Percentiles rank a stretch among this genome's conserved stretches.
Conservation (phyloP, 2,113 vertebrate species). For the Pseudonaja textilis region DNA sequence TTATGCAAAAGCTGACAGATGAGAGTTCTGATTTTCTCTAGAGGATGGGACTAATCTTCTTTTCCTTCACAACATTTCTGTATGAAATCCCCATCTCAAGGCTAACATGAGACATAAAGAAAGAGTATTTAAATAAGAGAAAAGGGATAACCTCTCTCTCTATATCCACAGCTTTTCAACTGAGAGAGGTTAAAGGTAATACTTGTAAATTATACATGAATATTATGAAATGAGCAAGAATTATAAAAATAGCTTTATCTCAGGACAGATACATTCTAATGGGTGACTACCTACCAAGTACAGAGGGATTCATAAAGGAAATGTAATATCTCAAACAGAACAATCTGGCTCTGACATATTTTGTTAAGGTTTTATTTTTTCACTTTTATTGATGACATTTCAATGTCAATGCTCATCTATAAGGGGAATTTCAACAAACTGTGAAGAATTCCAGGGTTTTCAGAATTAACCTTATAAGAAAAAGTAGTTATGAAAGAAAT, state of each 20-base stretch:
- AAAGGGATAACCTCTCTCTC: background rate
- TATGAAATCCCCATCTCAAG: background rate
- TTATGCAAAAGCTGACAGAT: background rate
- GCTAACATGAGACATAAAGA: background rate
- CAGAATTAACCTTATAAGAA: background rate
- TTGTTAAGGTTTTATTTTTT: background rate
- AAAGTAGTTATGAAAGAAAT: background rate
- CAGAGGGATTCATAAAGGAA: background rate
- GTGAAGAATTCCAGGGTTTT: background rate
- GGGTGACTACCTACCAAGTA: background rate
- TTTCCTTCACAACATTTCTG: background rate
- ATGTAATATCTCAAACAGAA: background rate
- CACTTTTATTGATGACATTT: background rate
- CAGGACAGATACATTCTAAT: background rate
- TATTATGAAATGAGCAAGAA: background rate
- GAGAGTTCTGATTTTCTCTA: background rate
- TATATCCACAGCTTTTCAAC: background rate
- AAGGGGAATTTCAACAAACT: background rate
- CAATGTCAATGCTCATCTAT: background rate
- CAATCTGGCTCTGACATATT: background rate
- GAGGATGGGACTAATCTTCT: background rate
- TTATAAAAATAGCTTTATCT: background rate
- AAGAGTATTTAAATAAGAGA: background rate
- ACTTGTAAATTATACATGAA: background rate
- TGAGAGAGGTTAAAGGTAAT: background rate